phyloP scores from a whole-genome alignment of 2,888 invertebrate species.

The Nycteola revayana region DNA sequence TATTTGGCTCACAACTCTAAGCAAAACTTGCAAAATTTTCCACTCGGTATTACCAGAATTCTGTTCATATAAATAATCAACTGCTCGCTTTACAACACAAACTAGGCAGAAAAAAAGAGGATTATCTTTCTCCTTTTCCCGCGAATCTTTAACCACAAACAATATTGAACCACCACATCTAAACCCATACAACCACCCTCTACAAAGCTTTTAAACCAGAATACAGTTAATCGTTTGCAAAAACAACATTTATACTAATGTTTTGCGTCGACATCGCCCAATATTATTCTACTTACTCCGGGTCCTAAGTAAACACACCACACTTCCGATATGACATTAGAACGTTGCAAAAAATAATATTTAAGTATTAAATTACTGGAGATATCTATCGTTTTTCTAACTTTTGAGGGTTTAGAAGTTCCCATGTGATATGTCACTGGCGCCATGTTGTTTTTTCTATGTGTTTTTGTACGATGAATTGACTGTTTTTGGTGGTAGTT shows the following conservation, averaged over 20 bases:
- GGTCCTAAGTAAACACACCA: conserved; percentile 65
- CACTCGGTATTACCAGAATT: no score
- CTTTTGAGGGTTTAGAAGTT: conserved; percentile 18
- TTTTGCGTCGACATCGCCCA: conserved; percentile 51
- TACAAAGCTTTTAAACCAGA: conserved; percentile 1
- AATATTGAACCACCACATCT: no score
- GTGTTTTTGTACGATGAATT: conserved; percentile 29
- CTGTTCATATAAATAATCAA: no score
- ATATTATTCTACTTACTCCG: conserved; percentile 67
- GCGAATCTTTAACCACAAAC: no score
- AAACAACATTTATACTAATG: conserved; percentile 53
- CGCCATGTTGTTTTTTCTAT: conserved; percentile 54
- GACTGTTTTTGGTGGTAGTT: conserved; percentile 34
- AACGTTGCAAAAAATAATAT: conserved; percentile 63
- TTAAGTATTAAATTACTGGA: conserved; percentile 64
- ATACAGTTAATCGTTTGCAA: conserved; percentile 46
- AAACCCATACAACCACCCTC: no score
- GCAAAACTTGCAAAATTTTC: no score
- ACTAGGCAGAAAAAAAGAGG: no score
- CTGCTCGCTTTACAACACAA: no score
- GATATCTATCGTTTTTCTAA: conserved; percentile 34
- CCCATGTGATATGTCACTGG: conserved; percentile 64
- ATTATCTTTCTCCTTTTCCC: no score
- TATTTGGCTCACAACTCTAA: no score
- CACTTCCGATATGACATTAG: conserved; percentile 69